phyloP scores from a whole-genome alignment of 2,888 invertebrate species.

The Chymomyza fuscimana region DNA sequence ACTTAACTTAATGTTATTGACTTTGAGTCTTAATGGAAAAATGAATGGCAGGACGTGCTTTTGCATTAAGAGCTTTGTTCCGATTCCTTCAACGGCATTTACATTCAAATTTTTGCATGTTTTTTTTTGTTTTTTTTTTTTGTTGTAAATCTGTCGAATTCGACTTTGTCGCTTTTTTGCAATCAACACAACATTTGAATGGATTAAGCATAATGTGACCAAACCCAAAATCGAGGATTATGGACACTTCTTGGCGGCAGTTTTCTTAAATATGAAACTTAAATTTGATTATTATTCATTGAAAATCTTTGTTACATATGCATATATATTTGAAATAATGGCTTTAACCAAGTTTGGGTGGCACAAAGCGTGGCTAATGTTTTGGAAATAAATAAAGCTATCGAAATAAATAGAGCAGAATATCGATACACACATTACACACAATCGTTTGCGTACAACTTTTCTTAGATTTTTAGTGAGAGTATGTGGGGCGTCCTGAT shows the following conservation, averaged over 20 bases:
- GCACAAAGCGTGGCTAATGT: not conserved
- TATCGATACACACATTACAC: not conserved
- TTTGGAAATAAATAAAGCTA: not conserved
- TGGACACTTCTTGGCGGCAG: not conserved
- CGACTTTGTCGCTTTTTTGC: slow-evolving; percentile 8
- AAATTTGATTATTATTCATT: not conserved
- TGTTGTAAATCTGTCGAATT: not conserved
- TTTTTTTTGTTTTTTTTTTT: slow-evolving; percentile 12
- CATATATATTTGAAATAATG: not conserved
- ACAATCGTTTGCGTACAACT: not conserved
- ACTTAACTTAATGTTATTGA: slow-evolving; percentile 54
- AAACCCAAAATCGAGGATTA: not conserved
- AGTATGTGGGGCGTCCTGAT: not conserved
- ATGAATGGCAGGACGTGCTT: slow-evolving; percentile 49
- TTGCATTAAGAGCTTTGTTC: slow-evolving; percentile 47
- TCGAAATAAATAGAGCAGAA: not conserved
- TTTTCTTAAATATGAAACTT: not conserved
- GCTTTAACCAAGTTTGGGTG: not conserved
- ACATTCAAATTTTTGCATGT: slow-evolving; percentile 43
- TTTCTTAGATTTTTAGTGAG: not conserved
- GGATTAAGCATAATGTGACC: slow-evolving; percentile 13
- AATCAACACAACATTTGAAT: slow-evolving; percentile 26
- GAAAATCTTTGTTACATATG: not conserved
- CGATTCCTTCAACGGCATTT: slow-evolving; percentile 42
- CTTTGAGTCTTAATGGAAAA: slow-evolving; percentile 48